Evolutionary conservation across 2,888 invertebrate species (phyloP), one percentile per base, ranked within the genome.

Genomic region (Perdita meconis): DNA sequence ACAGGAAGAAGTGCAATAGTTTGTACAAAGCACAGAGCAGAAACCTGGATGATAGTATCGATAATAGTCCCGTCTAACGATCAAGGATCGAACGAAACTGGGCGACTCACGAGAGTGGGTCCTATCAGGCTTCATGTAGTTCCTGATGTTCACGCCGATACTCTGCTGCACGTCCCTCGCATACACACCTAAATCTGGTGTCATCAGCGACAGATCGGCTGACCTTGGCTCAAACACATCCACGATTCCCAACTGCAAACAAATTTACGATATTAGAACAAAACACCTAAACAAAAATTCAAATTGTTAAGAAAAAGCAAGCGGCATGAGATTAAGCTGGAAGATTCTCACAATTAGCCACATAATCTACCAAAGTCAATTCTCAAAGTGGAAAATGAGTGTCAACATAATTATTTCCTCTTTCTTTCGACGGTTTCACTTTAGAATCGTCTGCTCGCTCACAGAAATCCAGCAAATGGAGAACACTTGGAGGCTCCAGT

Each of bases 101-200:
- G 76, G 24, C 72, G 85, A 85, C 86, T 88, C 90, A 87, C 86
- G 85, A 79, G 86, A 85, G 79, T 87, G 89, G 67, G 88, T 86
- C 55, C 89, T 93, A 83, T 94, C 94, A 1, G 93, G 93, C 87
- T 95, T 94, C 85, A 94, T 94, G 91, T 96, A 96, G 91, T 97
- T 97, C 88, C 96, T 94, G 85, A 97, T 96, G 88, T 95, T 96
- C 16, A 97, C 96, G 64, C 96, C 96, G 77, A 97, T 96, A 19
- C 96, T 95, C 92, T 97, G 97, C 92, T 97, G 97, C 85, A 97
- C 95, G 91, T 97, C 97, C 68, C 96, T 95, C 40, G 96, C 97
- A 89, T 96, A 97, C 71, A 97, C 95, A 44, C 95, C 95, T n/a
- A 94, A 92, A 88, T 96, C 96, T 22, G 94, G 93, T 36, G 97